Percentiles rank a stretch among this genome's conserved stretches.
These are phyloP conservation scores for Campylorhamphus procurvoides DNA, from an alignment of 2,113 vertebrate species.

Conservation along the genomic window DNA sequence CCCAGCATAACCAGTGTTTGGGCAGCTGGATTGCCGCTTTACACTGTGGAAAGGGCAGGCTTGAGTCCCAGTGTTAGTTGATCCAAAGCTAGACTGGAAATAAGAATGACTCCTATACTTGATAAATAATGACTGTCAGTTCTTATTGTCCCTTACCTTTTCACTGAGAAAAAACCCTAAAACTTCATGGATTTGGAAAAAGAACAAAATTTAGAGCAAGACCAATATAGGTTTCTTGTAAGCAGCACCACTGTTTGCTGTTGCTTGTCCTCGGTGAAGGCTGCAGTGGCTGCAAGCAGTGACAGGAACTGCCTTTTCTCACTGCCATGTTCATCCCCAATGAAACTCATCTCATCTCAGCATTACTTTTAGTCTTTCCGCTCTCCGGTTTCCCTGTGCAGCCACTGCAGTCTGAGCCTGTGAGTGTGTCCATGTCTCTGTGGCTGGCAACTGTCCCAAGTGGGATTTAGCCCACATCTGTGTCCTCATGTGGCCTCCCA, in stretches of 20 bases:
- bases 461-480: neutral
- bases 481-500: accelerated
- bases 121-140: neutral
- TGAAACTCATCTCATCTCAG: neutral
- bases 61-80: neutral
- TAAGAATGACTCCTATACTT: neutral
- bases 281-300: neutral
- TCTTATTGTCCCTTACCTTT: neutral
- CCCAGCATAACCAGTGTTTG: neutral
- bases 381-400: neutral
- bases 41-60: neutral
- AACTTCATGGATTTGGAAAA: neutral
- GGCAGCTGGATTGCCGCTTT: neutral
- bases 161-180: neutral
- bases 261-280: neutral
- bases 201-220: neutral
- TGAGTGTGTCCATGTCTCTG: neutral
- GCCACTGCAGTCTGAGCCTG: neutral
- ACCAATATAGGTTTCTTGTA: neutral
- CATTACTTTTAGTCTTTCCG: neutral
- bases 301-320: neutral
- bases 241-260: neutral
- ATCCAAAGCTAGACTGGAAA: neutral
- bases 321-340: accelerated
- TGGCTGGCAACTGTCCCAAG: accelerated